Evolutionary conservation across 1,140 invertebrate genomes (phyloP), one percentile per base, ranked within the genome.

Genomic region (Brachionus rotundiformis): DNA sequence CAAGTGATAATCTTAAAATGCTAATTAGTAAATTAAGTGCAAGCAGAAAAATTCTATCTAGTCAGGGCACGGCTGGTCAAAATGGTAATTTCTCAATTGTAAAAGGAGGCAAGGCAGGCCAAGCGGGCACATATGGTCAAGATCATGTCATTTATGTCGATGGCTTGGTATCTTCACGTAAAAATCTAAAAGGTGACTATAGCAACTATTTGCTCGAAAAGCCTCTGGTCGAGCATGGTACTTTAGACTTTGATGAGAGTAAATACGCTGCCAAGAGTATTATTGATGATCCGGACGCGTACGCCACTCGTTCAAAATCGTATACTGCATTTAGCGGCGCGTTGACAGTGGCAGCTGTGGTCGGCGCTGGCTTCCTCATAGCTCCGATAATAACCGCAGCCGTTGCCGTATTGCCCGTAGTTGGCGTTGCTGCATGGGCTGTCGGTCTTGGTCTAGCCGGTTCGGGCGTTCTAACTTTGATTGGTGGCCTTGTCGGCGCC

Each of bases 141-240:
- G 63, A 68, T 33, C 63, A 68, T 68, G 63, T 68, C 7, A 68
- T 68, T 68, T 68, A 31, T 68, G 63, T 68, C 36, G 63, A 68
- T 68, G 63, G 63, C 16, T 31, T 68, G 11, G 11, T 68, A n/a
- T 68, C 63, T 19, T 29, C 27, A 3, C 63, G 63, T 8, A 0
- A 8, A 19, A 16, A 68, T 33, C n/a, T 16, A 33, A 68, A 68
- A 68, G 63, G 63, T 11, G 63, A 68, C 2, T 68, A 33, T 39
- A 68, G 63, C 29, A 68, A 68, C 7, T 68, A 68, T 33, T 68
- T 68, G 63, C 63, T 68, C 1, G 63, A 68, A 68, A 68, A 68
- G 63, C 63, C 63, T n/a, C 7, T 68, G n/a, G 63, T 68, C 36
- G 63, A 68, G 16, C n/a, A 33, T 31, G 63, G n/a, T 2, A 0